These are phyloP conservation scores for Anabas testudineus DNA, from an alignment of 2,797 vertebrate species.

Conservation along the genomic window DNA sequence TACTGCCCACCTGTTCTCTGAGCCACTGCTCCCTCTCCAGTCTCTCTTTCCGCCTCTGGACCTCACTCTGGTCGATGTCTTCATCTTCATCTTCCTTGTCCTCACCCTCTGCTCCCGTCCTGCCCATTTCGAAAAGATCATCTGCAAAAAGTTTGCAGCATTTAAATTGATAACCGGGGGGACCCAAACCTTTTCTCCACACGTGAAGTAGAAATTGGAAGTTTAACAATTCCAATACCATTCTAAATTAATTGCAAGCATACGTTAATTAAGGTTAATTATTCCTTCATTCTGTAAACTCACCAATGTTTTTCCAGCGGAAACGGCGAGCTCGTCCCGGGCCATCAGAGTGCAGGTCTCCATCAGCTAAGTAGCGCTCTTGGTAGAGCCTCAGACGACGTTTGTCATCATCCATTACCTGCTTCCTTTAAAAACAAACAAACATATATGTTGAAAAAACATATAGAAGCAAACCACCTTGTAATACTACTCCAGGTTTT, in stretches of 20 bases:
- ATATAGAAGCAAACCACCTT: background rate
- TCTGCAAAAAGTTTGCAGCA: slow-evolving; percentile 76
- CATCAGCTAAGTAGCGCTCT: slow-evolving; percentile 93
- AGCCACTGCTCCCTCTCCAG: slow-evolving; percentile 96
- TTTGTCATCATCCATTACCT: slow-evolving; percentile 94
- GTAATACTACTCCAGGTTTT: no score
- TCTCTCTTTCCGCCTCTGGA: slow-evolving; percentile 91
- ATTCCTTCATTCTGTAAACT: background rate
- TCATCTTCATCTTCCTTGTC: slow-evolving; percentile 85
- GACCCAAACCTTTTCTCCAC: background rate
- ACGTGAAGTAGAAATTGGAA: no score
- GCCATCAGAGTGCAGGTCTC: slow-evolving; percentile 95
- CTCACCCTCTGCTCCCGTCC: slow-evolving; percentile 84
- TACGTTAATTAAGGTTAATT: background rate
- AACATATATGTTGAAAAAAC: background rate
- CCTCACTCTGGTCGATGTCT: slow-evolving; percentile 87
- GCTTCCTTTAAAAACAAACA: slow-evolving; percentile 86
- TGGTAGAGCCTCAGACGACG: slow-evolving; percentile 93
- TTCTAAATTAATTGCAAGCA: background rate
- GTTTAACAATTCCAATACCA: background rate
- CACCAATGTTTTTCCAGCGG: slow-evolving; percentile 93
- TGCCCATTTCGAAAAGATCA: slow-evolving; percentile 85
- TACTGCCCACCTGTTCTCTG: slow-evolving; percentile 88
- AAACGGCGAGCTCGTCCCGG: slow-evolving; percentile 93
- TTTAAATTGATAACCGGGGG: background rate